phyloP scores from a whole-genome alignment of 1,140 invertebrate genomes.

The Coelopa frigida region DNA sequence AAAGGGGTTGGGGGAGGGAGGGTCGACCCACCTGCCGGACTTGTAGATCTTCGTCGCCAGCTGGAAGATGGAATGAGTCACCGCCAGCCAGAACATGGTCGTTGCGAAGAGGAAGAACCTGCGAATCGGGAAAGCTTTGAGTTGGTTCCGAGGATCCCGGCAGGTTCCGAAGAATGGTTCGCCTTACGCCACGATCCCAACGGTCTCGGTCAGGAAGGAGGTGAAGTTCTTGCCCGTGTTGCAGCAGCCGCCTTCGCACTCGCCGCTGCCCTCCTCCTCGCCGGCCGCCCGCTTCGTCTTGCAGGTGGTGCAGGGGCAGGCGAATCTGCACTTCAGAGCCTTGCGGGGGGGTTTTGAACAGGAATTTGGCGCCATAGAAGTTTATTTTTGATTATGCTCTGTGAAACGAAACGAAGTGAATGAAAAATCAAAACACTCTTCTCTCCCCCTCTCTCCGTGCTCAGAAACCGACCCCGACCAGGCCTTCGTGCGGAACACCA shows the following conservation, averaged over 20 bases:
- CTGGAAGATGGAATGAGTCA: slow-evolving; percentile 20
- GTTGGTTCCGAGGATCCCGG: background rate
- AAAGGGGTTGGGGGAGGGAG: no score
- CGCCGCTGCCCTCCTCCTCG: background rate
- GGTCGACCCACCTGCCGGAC: slow-evolving; percentile 5
- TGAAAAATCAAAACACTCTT: no score
- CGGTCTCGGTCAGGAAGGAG: slow-evolving; percentile 3
- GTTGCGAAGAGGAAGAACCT: slow-evolving; percentile 34
- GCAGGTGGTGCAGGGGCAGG: no score
- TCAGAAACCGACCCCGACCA: slow-evolving; percentile 18
- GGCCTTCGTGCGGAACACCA: slow-evolving; percentile 35
- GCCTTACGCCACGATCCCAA: slow-evolving; percentile 12
- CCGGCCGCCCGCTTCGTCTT: no score
- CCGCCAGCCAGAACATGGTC: slow-evolving; percentile 27
- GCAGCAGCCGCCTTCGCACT: background rate
- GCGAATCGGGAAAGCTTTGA: background rate
- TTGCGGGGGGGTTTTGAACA: no score
- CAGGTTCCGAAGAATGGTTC: background rate
- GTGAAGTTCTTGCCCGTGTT: background rate
- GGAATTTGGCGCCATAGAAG: no score
- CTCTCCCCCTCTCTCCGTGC: no score
- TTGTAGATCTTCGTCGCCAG: background rate
- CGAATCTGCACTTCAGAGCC: no score
- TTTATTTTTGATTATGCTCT: no score
- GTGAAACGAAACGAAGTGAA: no score